Evolutionary conservation across 2,113 vertebrate genomes (phyloP), one percentile per base, ranked within the genome.

Genomic region (Nestor notabilis): DNA sequence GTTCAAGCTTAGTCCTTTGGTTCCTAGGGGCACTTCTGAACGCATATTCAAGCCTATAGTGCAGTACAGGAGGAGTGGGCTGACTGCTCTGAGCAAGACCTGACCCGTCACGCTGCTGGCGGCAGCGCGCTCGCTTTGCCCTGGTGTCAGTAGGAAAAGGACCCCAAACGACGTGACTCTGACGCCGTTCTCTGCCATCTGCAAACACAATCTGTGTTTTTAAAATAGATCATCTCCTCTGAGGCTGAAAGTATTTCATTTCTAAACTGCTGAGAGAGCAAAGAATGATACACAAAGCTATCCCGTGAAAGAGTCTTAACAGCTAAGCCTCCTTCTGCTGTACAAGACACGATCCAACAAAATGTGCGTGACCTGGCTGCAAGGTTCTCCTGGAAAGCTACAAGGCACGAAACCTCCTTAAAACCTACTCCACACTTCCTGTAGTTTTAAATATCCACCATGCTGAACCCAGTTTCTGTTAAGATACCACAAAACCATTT

Each of bases 251-350:
- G 92, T 60, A 93, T 92, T 92, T 91, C 9, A 77, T 68, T 94
- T 82, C 68, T 76, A 84, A 95, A 95, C 85, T 92, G 97, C 95
- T 91, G 92, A 96, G 77, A 37, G 72, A 37, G 90, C 86, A 92
- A 78, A 76, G 96, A 92, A 87, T 2, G 33, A 79, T 52, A 75
- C 44, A 44, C 52, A 87, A 88, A 96, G 76, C 41, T 69, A 90
- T 52, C 72, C 83, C 28, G 31, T 33, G 65, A 87, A 94, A 95
- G 92, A 94, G 64, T n/a, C 88, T 95, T 96, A 96, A 47, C 72
- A 61, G 83, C 86, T 96, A 93, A 95, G 83, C 89, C 83, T 96
- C 76, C 64, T 93, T 46, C 79, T 90, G 80, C 47, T 84, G 65
- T 44, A 68, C n/a, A 82, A 56, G 89, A 68, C 19, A 63, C 0